These are phyloP conservation scores for Delichon dasypus DNA, from an alignment of 2,797 vertebrate species.

Conservation along the genomic window DNA sequence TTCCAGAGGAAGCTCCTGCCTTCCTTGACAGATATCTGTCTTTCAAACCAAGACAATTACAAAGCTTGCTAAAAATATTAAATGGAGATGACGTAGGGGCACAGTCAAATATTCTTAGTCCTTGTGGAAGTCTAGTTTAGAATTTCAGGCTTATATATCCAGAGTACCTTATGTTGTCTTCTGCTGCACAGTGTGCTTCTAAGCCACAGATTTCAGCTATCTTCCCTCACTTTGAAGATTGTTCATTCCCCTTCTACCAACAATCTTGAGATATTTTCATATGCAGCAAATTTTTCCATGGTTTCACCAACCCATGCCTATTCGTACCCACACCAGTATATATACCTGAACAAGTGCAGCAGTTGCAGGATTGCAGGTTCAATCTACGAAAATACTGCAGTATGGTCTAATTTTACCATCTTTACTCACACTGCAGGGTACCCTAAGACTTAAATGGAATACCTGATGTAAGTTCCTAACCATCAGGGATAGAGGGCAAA, in stretches of 20 bases:
- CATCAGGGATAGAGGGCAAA: not conserved
- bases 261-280: not conserved
- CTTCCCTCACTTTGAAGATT: not conserved
- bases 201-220: not conserved
- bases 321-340: too few species aligned
- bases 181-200: not conserved
- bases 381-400: not conserved
- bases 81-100: fast-evolving
- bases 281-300: not conserved
- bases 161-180: not conserved
- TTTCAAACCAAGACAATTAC: not conserved
- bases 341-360: too few species aligned
- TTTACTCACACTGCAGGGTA: not conserved
- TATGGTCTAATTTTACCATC: not conserved
- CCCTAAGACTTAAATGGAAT: not conserved
- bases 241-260: not conserved
- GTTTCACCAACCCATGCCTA: too few species aligned
- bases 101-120: not conserved
- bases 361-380: not conserved
- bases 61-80: not conserved
- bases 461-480: not conserved
- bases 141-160: not conserved
- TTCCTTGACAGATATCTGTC: not conserved
- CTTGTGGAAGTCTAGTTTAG: not conserved
- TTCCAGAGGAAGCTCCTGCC: not conserved